phyloP scores from a whole-genome alignment of 2,888 invertebrate genomes.

The Hololepta plana region DNA sequence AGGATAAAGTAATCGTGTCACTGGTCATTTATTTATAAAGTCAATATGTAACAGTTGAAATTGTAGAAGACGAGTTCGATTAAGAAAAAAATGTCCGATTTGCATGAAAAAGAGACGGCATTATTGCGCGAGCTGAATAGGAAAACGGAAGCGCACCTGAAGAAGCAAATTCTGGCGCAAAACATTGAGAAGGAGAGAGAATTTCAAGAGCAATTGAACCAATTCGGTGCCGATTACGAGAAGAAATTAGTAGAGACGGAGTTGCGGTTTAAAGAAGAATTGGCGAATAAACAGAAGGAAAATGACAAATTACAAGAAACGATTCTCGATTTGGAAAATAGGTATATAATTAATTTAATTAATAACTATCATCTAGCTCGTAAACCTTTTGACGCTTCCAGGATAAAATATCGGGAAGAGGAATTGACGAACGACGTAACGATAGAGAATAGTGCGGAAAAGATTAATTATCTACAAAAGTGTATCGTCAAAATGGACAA shows the following conservation, averaged over 20 bases:
- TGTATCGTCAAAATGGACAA: slow-evolving; percentile 13
- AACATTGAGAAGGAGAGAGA: too few species aligned
- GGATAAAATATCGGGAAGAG: background rate
- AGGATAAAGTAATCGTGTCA: too few species aligned
- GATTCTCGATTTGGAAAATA: slow-evolving; percentile 3
- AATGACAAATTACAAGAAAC: slow-evolving; percentile 6
- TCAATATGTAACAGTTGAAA: background rate
- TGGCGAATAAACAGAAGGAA: slow-evolving; percentile 9
- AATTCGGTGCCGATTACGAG: too few species aligned
- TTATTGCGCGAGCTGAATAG: slow-evolving; percentile 10
- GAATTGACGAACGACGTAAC: slow-evolving; percentile 4
- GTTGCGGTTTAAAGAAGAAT: slow-evolving; percentile 7
- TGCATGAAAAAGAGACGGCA: slow-evolving; percentile 10
- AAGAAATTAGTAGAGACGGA: slow-evolving; percentile 9
- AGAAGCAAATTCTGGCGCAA: too few species aligned
- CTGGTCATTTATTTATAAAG: too few species aligned
- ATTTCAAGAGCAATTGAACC: too few species aligned
- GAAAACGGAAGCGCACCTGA: too few species aligned
- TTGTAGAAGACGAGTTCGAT: slow-evolving; percentile 2
- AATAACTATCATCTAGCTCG: background rate
- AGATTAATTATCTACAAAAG: slow-evolving; percentile 11
- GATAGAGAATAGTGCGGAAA: slow-evolving; percentile 8
- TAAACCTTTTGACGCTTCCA: background rate
- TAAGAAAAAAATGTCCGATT: slow-evolving; percentile 9
- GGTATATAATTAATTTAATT: background rate